phyloP scores from a whole-genome alignment of 2,113 vertebrate genomes.

The Plecturocebus donacophilus region DNA sequence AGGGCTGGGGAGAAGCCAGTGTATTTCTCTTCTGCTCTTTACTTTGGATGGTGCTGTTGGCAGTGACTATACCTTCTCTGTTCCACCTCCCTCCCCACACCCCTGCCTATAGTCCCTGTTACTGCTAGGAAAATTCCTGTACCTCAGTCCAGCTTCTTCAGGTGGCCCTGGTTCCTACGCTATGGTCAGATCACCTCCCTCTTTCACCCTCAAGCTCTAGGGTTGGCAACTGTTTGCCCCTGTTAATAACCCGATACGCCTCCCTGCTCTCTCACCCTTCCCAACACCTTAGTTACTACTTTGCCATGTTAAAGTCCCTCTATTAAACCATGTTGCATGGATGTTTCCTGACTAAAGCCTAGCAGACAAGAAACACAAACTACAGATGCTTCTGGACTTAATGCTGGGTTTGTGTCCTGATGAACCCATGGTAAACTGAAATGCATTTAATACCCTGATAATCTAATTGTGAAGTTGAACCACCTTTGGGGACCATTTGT shows the following conservation, averaged over 20 bases:
- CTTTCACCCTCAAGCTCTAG: background rate
- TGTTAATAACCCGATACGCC: background rate
- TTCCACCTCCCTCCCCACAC: background rate
- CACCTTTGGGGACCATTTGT: background rate
- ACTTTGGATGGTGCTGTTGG: background rate
- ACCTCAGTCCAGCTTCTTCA: background rate
- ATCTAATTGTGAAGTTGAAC: no score
- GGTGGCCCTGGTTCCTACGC: background rate
- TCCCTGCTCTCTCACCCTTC: background rate
- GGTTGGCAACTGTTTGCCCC: no score
- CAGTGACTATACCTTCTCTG: background rate
- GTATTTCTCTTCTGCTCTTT: background rate
- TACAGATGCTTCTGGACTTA: no score
- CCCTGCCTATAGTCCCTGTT: background rate
- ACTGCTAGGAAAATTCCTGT: background rate
- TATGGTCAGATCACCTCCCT: background rate
- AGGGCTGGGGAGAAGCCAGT: background rate
- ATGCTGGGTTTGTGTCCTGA: no score
- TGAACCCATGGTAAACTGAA: no score
- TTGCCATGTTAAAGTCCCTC: background rate
- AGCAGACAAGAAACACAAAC: background rate
- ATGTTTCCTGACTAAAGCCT: background rate
- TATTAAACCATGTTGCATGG: background rate
- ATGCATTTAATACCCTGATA: no score
- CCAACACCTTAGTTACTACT: background rate